A percentile compares a stretch with the other conserved stretches of the same genome.
phyloP scores from a whole-genome alignment of 2,888 invertebrate genomes.

The Ferdinandea cuprea region DNA sequence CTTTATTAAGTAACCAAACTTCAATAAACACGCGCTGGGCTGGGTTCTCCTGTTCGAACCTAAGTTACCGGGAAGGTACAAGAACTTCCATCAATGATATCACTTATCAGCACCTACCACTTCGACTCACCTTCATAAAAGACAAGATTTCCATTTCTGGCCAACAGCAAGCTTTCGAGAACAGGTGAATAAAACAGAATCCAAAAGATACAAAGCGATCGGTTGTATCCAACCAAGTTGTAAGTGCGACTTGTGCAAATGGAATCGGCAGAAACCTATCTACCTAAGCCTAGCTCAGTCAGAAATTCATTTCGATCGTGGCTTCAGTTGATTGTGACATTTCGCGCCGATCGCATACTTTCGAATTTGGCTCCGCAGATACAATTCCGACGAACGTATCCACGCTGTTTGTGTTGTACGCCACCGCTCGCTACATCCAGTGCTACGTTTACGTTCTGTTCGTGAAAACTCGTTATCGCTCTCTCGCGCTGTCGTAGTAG shows the following conservation, averaged over 20 bases:
- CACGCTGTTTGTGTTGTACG: conserved; percentile 13
- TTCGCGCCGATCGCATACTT: conserved; percentile 42
- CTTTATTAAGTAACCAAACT: conserved; percentile 39
- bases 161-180: conserved; percentile 10
- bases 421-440: neutral
- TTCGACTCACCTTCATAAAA: conserved; percentile 39
- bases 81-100: neutral
- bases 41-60: conserved; percentile 3
- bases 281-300: neutral
- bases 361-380: neutral
- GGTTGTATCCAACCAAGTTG: conserved; percentile 58
- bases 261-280: neutral
- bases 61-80: neutral
- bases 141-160: conserved; percentile 9
- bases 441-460: conserved; percentile 33
- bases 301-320: conserved; percentile 3
- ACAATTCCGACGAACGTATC: conserved; percentile 35
- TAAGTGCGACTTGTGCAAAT: conserved; percentile 8
- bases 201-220: conserved; percentile 11
- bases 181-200: conserved; percentile 56
- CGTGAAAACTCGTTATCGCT: conserved; percentile 72
- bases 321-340: conserved; percentile 58
- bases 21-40: conserved; percentile 24
- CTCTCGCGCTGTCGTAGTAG: conserved; percentile 29
- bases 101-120: neutral